Conservation (phyloP, 2,113 vertebrate species). For the Mellivora capensis region DNA sequence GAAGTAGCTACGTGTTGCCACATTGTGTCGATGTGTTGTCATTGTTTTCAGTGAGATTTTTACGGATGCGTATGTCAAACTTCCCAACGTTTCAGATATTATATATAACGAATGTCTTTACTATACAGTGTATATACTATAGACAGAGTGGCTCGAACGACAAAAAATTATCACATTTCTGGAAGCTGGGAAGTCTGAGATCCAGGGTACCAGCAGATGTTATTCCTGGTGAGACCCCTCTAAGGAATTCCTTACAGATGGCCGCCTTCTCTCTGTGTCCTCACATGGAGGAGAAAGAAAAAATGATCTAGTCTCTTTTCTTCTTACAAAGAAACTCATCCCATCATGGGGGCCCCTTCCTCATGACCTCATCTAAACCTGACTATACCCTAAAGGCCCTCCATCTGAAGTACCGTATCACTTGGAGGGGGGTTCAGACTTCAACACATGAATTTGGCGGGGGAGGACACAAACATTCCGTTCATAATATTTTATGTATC, state of each 20-base stretch:
- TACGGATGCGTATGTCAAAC: background rate
- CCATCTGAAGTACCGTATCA: background rate
- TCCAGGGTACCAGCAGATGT: background rate
- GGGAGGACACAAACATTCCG: background rate
- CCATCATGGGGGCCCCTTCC: fast-evolving
- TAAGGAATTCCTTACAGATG: too few species aligned
- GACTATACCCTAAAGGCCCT: background rate
- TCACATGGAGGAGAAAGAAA: background rate
- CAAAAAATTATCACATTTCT: background rate
- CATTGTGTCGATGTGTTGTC: too few species aligned
- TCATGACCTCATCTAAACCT: background rate
- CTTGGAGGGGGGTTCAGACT: background rate
- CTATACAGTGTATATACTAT: background rate
- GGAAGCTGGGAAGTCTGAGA: background rate
- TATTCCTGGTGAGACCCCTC: background rate
- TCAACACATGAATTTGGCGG: background rate
- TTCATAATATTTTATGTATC: background rate
- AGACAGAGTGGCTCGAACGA: background rate
- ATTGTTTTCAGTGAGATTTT: background rate
- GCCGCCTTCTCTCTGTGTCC: background rate
- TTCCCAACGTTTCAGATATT: background rate
- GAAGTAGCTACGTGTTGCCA: background rate
- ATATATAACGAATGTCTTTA: background rate
- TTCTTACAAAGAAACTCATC: background rate
- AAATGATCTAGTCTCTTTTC: background rate